Evolutionary conservation across 2,797 vertebrate genomes (phyloP), one percentile per base, ranked within the genome.

Genomic region (Cossypha caffra): DNA sequence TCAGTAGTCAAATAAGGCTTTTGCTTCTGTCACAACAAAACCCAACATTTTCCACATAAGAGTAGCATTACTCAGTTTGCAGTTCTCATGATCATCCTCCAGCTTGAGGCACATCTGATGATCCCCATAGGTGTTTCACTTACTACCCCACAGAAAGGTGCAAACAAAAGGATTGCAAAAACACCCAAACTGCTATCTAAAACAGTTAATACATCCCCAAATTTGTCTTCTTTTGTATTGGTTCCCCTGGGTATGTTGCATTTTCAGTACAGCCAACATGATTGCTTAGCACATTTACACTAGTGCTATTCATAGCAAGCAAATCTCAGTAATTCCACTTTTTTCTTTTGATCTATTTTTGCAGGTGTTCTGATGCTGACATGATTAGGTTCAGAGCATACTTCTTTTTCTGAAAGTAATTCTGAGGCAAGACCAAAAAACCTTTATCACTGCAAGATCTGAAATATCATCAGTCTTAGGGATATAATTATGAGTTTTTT

Each of bases 341-440:
- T 86, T 86, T 88, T 90, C 90, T 90, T 97, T 95, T 96, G 95
- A 95, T 96, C 92, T 97, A 93, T 94, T 97, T 95, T 96, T 96
- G 92, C 95, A 95, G 94, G 83, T 95, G 86, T 93, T 92, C 82
- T 81, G 82, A 92, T 81, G 68, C 74, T 90, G 90, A 93, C 86
- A 92, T 67, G 85, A 94, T 92, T 87, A 94, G 88, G 62, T 68
- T 88, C 63, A 91, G 38, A 94, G 73, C 48, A 58, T 45, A 78
- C 43, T 79, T 71, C 73, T 94, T 92, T 91, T 52, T 95, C 86
- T 94, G 58, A 91, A 95, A 96, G 61, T 57, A 81, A 89, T 84
- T 94, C 57, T 76, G 51, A 95, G 28, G 48, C 55, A 85, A 93
- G 77, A 93, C 89, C 42, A 73, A 78, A 93, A 93, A 88, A 67